Base-by-base conservation (phyloP, 2,797 vertebrate species). In the Phoxinus dragarum region DNA sequence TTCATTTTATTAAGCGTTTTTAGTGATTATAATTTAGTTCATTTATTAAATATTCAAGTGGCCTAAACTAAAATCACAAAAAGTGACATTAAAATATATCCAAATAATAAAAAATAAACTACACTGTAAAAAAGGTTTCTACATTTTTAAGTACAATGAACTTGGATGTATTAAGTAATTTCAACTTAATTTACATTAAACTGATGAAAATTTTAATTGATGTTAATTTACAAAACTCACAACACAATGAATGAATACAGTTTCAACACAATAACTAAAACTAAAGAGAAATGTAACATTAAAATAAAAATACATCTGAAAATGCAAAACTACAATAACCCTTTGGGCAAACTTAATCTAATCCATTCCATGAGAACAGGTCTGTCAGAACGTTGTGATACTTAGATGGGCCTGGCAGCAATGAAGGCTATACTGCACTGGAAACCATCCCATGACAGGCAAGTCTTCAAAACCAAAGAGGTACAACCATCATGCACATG, bases 301-400 rank as follows among this genome's bases (percentile, higher is more conserved):
- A 27, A 27, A 61, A 61, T 7, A 9, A 61, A 59, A 40, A 78
- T 5, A 21, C 3, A 36, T 54, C 49, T 16, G 19, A 76, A 54
- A 54, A 11, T 23, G 6, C 23, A 56, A 54, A 75, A 38, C 14
- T 42, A 17, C 6, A 27, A 77, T 40, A 78, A 78, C 4, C 54
- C 8, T 78, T 49, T 6, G 36, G 54, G 12, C 36, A 42, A 82
- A 49, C 92, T 94, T 92, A 91, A 93, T 92, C 91, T 91, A 87
- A 92, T 92, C 91, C 91, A 81, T 88, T 85, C 71, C 40, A 66
- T 91, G 61, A 94, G 89, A 94, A 93, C 90, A 68, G 89, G 77
- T 42, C 90, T 90, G 92, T 93, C 91, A 93, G 90, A 76, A 81
- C 66, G 87, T 90, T 90, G 80, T 90, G 92, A 93, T 91, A 78